phyloP scores from a whole-genome alignment of 2,888 invertebrate genomes.

The Campoletis raptor region DNA sequence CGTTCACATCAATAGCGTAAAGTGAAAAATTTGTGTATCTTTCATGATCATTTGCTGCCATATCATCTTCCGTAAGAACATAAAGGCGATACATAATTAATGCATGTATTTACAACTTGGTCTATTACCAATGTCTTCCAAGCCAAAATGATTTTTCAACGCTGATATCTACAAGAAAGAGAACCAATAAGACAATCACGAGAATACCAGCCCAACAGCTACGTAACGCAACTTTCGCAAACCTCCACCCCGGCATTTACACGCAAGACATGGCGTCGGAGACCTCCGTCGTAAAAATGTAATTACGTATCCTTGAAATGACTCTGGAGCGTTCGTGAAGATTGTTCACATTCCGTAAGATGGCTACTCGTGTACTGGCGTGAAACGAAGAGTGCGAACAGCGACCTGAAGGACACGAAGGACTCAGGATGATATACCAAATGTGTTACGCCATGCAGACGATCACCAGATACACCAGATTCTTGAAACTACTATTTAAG shows the following conservation, averaged over 20 bases:
- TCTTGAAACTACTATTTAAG: too few species aligned
- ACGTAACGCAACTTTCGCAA: constrained; percentile 27
- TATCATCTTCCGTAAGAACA: constrained; percentile 40
- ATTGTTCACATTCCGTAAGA: constrained; percentile 55
- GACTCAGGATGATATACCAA: not conserved
- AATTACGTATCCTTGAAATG: constrained; percentile 73
- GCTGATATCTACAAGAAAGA: constrained; percentile 43
- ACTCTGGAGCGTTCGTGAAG: constrained; percentile 56
- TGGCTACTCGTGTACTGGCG: constrained; percentile 47
- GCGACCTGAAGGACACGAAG: constrained; percentile 9
- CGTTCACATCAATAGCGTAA: constrained; percentile 2
- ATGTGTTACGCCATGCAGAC: not conserved
- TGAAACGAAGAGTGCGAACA: constrained; percentile 43
- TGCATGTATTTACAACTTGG: not conserved
- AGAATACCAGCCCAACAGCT: constrained; percentile 7
- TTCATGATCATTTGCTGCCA: constrained; percentile 6
- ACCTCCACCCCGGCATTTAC: constrained; percentile 34
- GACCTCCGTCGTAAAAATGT: constrained; percentile 76
- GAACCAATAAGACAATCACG: constrained; percentile 7
- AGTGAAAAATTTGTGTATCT: constrained; percentile 43
- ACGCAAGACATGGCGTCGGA: constrained; percentile 70
- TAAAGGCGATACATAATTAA: constrained; percentile 10
- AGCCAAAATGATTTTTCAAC: not conserved
- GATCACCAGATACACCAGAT: too few species aligned
- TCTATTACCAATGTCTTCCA: constrained; percentile 16